Percentiles rank a stretch among this genome's conserved stretches.
Conservation (phyloP, 2,888 invertebrate species). For the Trichogramma evanescens region DNA sequence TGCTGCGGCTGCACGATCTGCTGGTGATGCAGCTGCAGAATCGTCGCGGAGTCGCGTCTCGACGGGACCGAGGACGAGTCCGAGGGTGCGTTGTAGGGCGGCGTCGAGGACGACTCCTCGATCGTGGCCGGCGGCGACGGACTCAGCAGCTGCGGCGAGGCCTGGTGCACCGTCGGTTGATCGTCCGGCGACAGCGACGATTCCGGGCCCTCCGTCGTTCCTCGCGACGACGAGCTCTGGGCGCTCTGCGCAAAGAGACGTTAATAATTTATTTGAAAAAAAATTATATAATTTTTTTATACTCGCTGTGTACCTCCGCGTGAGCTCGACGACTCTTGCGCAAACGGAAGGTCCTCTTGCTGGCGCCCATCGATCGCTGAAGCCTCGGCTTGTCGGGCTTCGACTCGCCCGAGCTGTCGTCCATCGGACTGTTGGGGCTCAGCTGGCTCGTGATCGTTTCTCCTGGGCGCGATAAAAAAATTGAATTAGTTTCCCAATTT, state of each 20-base stretch:
- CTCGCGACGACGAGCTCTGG: too few relatives aligned
- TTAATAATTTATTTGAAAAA: too few relatives aligned
- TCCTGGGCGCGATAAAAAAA: conserved; percentile 47
- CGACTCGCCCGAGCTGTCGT: conserved; percentile 60
- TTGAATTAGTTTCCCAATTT: too few relatives aligned
- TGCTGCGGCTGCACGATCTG: conserved; percentile 24
- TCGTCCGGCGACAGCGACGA: conserved; percentile 1
- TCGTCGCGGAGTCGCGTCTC: conserved; percentile 28
- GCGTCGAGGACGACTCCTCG: conserved; percentile 21
- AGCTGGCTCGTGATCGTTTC: conserved; percentile 70
- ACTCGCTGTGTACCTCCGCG: conserved; percentile 54
- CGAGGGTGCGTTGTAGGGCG: conserved; percentile 31
- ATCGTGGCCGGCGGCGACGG: conserved; percentile 21
- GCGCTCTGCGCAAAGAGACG: too few relatives aligned
- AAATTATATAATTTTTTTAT: not conserved
- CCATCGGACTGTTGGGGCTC: conserved; percentile 65
- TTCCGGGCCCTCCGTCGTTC: conserved; percentile 42
- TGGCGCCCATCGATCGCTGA: conserved; percentile 88
- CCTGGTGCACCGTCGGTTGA: conserved; percentile 30
- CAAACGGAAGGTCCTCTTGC: conserved; percentile 86
- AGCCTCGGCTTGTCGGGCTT: conserved; percentile 61
- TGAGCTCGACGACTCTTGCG: conserved; percentile 65
- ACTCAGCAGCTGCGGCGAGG: conserved; percentile 20
- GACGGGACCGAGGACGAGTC: conserved; percentile 36
- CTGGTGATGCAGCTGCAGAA: conserved; percentile 25